Evolutionary conservation across 2,888 invertebrate species (phyloP).

Genomic region (Reticulitermes lucifugus): DNA sequence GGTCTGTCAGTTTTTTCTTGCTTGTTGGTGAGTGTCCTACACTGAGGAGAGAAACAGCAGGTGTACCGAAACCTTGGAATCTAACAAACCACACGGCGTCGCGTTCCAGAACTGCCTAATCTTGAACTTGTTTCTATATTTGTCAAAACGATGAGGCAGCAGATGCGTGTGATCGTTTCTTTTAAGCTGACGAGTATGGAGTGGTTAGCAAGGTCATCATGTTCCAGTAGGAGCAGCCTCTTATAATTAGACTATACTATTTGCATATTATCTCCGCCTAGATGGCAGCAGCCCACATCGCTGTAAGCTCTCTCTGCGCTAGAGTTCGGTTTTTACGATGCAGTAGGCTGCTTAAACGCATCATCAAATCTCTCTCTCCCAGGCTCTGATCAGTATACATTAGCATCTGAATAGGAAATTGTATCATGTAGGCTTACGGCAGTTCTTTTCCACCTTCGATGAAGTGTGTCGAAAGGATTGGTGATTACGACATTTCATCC

Average conservation of each 20-base stretch:
- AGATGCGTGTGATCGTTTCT: no score
- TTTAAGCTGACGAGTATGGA: background rate
- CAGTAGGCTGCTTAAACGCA: background rate
- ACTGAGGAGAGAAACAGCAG: no score
- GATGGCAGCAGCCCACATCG: background rate
- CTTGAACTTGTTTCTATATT: no score
- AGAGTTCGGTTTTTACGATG: background rate
- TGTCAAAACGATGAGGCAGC: no score
- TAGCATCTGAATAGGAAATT: constrained; percentile 24
- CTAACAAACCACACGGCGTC: no score
- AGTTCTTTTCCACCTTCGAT: background rate
- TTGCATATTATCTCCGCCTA: constrained; percentile 22
- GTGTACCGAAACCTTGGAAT: no score
- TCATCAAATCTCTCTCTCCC: background rate
- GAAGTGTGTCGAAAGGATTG: background rate
- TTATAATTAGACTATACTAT: constrained; percentile 22
- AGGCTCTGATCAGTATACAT: background rate
- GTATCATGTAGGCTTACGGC: background rate
- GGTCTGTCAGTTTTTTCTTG: no score
- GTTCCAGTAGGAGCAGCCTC: background rate
- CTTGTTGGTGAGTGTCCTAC: no score
- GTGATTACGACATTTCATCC: background rate
- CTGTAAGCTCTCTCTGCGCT: background rate
- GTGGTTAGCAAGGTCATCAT: background rate
- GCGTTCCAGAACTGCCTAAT: no score